Conservation (phyloP, 2,888 invertebrate genomes). For the Drosophila kambysellisi region DNA sequence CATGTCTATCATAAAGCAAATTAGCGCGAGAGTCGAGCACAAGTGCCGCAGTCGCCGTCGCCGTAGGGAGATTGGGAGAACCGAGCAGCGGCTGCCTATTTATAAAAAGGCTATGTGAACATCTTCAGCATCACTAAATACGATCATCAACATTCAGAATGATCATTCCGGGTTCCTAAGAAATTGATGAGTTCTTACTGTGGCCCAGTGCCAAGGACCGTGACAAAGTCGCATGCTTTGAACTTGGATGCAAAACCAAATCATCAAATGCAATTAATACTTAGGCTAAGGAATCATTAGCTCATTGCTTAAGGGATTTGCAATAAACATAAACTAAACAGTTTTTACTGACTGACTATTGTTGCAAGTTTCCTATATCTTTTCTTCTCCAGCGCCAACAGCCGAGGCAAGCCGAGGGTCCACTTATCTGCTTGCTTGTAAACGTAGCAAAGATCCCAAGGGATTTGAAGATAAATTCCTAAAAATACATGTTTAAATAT, state of each 20-base stretch:
- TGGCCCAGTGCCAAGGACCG: slow-evolving; percentile 39
- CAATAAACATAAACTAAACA: neutral
- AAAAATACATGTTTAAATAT: slow-evolving; percentile 9
- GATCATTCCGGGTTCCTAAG: slow-evolving; percentile 30
- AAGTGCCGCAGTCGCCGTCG: slow-evolving; percentile 52
- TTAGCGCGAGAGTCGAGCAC: slow-evolving; percentile 70
- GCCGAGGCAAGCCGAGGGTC: neutral
- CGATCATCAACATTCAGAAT: slow-evolving; percentile 30
- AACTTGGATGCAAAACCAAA: slow-evolving; percentile 58
- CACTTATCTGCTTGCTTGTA: neutral
- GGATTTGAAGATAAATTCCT: neutral
- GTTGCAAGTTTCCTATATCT: too few relatives aligned
- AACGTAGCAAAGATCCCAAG: slow-evolving; percentile 1
- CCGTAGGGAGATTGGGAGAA: slow-evolving; percentile 28
- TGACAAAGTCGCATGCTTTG: slow-evolving; percentile 53
- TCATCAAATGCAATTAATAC: slow-evolving; percentile 8
- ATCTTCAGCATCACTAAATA: slow-evolving; percentile 16
- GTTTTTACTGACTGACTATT: neutral
- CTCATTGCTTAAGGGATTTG: neutral
- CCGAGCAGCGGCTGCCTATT: slow-evolving; percentile 37
- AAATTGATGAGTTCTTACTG: slow-evolving; percentile 42
- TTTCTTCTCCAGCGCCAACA: neutral
- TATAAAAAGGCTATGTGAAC: slow-evolving; percentile 34
- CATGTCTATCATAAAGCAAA: slow-evolving; percentile 74
- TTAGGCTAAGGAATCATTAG: neutral